These are phyloP conservation scores for Brachionus manjavacas DNA, from an alignment of 1,140 invertebrate species.

Conservation along the genomic window DNA sequence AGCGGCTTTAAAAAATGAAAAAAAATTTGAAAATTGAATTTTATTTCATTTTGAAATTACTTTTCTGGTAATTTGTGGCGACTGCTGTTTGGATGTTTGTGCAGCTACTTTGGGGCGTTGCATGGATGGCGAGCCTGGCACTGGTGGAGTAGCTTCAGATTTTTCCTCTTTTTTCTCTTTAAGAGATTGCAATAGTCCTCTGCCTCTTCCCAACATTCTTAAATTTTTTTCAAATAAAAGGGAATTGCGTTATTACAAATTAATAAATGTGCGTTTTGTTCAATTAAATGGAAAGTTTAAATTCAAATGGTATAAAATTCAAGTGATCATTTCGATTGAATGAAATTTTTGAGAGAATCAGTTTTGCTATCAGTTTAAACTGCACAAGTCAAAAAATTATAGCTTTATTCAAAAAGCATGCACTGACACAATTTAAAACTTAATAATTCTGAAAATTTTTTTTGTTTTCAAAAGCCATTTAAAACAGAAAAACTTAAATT, in stretches of 20 bases:
- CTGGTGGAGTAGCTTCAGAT: neutral
- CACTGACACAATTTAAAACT: neutral
- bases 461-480: neutral
- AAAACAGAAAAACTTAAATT: neutral
- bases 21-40: no score
- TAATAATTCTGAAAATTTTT: neutral
- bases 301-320: neutral
- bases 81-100: neutral
- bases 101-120: neutral
- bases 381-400: neutral
- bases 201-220: slow-evolving; percentile 12
- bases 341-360: neutral
- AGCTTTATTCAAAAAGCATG: neutral
- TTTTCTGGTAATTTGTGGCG: neutral
- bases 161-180: slow-evolving; percentile 38
- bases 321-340: neutral
- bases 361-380: neutral
- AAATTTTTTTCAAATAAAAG: neutral
- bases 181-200: neutral
- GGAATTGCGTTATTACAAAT: slow-evolving; percentile 21
- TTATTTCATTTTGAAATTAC: neutral
- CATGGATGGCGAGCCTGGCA: neutral
- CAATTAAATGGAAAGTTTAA: neutral
- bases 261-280: neutral
- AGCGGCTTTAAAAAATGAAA: neutral